These are phyloP conservation scores for Deroplatys truncata DNA, from an alignment of 2,888 invertebrate genomes.

Conservation along the genomic window DNA sequence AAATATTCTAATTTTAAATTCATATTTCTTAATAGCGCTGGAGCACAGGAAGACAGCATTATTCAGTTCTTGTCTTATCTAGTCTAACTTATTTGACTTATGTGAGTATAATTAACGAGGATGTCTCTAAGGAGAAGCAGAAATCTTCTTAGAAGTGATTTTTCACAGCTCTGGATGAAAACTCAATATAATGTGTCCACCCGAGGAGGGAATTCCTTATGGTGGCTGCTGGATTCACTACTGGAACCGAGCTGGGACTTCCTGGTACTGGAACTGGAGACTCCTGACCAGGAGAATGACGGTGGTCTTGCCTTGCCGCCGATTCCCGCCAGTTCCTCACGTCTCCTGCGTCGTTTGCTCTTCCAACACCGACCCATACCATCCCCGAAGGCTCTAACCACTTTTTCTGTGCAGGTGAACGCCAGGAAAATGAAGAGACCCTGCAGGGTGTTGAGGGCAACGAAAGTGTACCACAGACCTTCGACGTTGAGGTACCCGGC, in stretches of 20 bases:
- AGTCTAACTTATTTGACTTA: no score
- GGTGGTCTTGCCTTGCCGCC: constrained; percentile 34
- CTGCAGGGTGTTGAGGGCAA: constrained; percentile 47
- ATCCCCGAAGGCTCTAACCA: constrained; percentile 36
- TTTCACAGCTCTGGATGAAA: background rate
- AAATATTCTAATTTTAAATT: no score
- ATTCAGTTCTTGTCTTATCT: no score
- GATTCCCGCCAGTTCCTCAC: background rate
- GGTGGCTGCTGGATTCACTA: constrained; percentile 20
- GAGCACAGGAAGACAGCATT: no score
- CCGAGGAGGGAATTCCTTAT: background rate
- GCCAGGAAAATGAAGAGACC: constrained; percentile 49
- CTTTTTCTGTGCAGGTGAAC: constrained; percentile 48
- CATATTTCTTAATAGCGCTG: no score
- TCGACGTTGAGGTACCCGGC: constrained; percentile 44
- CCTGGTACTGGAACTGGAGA: constrained; percentile 33
- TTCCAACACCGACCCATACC: constrained; percentile 7
- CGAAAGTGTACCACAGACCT: constrained; percentile 47
- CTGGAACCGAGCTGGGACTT: constrained; percentile 34
- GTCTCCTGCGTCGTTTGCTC: background rate
- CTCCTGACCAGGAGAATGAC: constrained; percentile 37
- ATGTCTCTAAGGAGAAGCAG: no score
- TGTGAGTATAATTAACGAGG: no score
- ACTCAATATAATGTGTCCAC: constrained; percentile 24
- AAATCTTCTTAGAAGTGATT: background rate